phyloP scores from a whole-genome alignment of 2,888 invertebrate species.

The Euclidia mi region DNA sequence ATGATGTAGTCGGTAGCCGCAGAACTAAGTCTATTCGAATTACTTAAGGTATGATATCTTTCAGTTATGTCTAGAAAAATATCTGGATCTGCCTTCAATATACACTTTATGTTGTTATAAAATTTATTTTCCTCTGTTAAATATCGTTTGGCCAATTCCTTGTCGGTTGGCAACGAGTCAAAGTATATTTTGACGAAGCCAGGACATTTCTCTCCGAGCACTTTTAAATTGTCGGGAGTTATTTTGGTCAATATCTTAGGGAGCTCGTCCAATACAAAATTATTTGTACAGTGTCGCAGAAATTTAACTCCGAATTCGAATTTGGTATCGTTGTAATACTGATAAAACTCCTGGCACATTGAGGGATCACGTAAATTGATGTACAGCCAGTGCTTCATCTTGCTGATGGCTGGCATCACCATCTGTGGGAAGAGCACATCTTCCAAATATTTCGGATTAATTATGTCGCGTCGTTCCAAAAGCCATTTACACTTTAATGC shows the following conservation, averaged over 20 bases:
- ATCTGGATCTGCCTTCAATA: conserved; percentile 65
- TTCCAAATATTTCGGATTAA: conserved; percentile 74
- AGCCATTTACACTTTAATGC: conserved; percentile 75
- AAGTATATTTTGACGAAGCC: conserved; percentile 66
- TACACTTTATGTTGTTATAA: conserved; percentile 60
- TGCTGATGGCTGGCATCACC: conserved; percentile 65
- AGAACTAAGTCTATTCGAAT: conserved; percentile 50
- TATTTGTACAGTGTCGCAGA: conserved; percentile 64
- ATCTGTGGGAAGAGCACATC: conserved; percentile 69
- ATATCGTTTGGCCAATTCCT: conserved; percentile 52
- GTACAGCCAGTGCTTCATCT: conserved; percentile 71
- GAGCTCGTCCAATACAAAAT: conserved; percentile 61
- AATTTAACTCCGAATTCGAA: conserved; percentile 67
- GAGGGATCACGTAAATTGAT: conserved; percentile 52
- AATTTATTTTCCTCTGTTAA: conserved; percentile 49
- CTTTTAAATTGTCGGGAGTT: conserved; percentile 63
- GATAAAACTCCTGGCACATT: conserved; percentile 70
- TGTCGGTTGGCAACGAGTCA: conserved; percentile 57
- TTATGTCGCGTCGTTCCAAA: conserved; percentile 61
- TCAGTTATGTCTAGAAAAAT: conserved; percentile 69
- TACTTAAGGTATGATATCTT: conserved; percentile 57
- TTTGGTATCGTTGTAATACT: conserved; percentile 61
- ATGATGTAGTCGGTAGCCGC: conserved; percentile 65
- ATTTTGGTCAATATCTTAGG: conserved; percentile 61
- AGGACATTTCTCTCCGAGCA: conserved; percentile 68